phyloP scores from a whole-genome alignment of 1,140 invertebrate genomes.

The Lepidurus packardi region DNA sequence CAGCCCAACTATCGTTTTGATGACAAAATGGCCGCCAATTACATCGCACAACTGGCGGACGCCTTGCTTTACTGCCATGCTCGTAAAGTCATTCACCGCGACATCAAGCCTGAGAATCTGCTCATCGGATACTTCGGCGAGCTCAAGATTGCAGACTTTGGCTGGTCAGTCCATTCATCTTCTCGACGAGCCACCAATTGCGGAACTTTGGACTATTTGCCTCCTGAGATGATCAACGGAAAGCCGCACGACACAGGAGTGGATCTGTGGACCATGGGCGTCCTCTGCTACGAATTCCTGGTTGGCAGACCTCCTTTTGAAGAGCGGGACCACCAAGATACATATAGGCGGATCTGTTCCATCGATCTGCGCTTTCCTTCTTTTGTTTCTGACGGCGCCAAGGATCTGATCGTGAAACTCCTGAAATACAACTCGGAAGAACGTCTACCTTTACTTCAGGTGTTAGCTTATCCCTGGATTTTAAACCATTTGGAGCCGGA shows the following conservation, averaged over 20 bases:
- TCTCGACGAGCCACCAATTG: conserved; percentile 84
- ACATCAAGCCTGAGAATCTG: conserved; percentile 94
- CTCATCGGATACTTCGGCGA: conserved; percentile 75
- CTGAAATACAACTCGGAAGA: conserved; percentile 64
- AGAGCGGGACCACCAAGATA: conserved; percentile 58
- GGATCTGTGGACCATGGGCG: conserved; percentile 89
- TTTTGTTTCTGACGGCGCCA: conserved; percentile 64
- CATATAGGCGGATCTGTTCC: conserved; percentile 69
- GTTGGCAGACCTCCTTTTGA: conserved; percentile 89
- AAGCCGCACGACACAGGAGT: conserved; percentile 72
- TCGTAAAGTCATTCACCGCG: conserved; percentile 91
- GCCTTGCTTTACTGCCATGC: conserved; percentile 90
- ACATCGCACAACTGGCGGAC: conserved; percentile 77
- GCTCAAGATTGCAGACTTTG: conserved; percentile 94
- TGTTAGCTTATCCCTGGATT: conserved; percentile 68
- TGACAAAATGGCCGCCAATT: conserved; percentile 56
- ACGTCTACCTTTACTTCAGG: conserved; percentile 60
- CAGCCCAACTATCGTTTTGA: conserved; percentile 41
- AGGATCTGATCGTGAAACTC: conserved; percentile 76
- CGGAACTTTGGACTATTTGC: conserved; percentile 90
- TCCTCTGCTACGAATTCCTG: conserved; percentile 84
- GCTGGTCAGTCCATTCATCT: conserved; percentile 93
- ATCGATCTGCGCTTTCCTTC: conserved; percentile 68
- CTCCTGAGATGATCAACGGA: conserved; percentile 87
- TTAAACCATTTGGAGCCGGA: conserved; percentile 27